Evolutionary conservation across 2,888 invertebrate genomes (phyloP), one percentile per base, ranked within the genome.

Genomic region (Matsumyia berberina): DNA sequence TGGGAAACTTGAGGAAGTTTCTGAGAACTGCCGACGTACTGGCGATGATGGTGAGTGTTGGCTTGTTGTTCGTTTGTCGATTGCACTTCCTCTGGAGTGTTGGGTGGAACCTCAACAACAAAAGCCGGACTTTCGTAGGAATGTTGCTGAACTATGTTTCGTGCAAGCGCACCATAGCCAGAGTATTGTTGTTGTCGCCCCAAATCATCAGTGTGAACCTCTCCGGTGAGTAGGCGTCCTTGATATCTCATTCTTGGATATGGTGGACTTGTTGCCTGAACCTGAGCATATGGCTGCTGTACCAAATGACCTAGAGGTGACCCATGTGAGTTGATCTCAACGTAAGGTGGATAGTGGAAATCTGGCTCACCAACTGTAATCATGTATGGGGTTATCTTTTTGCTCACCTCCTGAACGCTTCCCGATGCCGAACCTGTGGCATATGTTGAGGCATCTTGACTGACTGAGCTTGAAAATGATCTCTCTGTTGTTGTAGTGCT

Each of bases 291-390:
- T 2, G 82, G 69, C 12, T 51, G 64, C 19, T 60, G 73, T 17
- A 17, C 66, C 9, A 76, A 37, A 8, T 72, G 58, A 2, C 79
- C 79, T 8, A 74, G 33, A 17, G 85, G 85, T 7, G 80, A 76
- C 19, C 86, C 89, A 64, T 86, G 86, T 24, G 87, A 89, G 66
- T 77, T 87, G 37, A 87, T 88, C 29, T 89, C 88, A 53, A 89
- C 89, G 77, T 83, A 46, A 64, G 87, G 79, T 46, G 89, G 86
- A 57, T 88, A 89, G 0, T 87, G 87, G 67, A 88, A 88, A 51
- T 88, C 88, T 6, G 89, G 87, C 74, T 90, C 87, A 24, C 90
- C 90, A 5, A 90, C 88, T 7, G 88, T 70, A 2, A 90, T 86
- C 88, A 88, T 89, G n/a, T 88, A 89, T 5, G 91, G 89, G 0